Evolutionary conservation across 2,113 vertebrate genomes (phyloP).

Genomic region (Dendrocopos noguchii): DNA sequence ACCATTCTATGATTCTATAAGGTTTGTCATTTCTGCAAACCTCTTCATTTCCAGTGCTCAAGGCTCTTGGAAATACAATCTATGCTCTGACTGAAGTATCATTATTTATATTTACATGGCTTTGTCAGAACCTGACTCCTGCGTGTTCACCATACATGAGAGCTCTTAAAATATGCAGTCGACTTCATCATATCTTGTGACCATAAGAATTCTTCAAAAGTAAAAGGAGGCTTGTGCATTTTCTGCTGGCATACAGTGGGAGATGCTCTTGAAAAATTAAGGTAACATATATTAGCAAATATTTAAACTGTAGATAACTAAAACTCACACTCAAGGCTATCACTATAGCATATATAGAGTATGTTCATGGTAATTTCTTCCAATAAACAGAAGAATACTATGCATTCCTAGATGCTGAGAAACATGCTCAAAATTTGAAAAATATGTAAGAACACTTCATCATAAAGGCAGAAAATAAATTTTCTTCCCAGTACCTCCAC

Average conservation of each 20-base stretch:
- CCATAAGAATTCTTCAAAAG: constrained; percentile 62
- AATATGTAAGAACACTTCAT: background rate
- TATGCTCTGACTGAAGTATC: background rate
- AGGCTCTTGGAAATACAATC: constrained; percentile 16
- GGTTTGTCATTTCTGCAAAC: background rate
- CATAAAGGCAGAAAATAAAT: background rate
- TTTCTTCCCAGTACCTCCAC: background rate
- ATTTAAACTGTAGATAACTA: background rate
- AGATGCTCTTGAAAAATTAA: background rate
- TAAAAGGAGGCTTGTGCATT: constrained; percentile 29
- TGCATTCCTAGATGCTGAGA: background rate
- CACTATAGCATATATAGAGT: background rate
- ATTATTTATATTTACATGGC: background rate
- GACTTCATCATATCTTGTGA: constrained; percentile 60
- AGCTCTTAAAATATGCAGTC: background rate
- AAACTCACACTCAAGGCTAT: background rate
- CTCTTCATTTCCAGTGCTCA: background rate
- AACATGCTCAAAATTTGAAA: background rate
- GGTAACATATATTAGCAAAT: background rate
- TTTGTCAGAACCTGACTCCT: background rate
- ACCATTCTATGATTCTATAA: background rate
- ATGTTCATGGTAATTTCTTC: background rate
- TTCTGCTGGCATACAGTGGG: constrained; percentile 28
- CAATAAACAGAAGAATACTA: background rate
- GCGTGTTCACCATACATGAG: background rate